These are phyloP conservation scores for Camarhynchus parvulus DNA, from an alignment of 2,113 vertebrate genomes.

Conservation along the genomic window DNA sequence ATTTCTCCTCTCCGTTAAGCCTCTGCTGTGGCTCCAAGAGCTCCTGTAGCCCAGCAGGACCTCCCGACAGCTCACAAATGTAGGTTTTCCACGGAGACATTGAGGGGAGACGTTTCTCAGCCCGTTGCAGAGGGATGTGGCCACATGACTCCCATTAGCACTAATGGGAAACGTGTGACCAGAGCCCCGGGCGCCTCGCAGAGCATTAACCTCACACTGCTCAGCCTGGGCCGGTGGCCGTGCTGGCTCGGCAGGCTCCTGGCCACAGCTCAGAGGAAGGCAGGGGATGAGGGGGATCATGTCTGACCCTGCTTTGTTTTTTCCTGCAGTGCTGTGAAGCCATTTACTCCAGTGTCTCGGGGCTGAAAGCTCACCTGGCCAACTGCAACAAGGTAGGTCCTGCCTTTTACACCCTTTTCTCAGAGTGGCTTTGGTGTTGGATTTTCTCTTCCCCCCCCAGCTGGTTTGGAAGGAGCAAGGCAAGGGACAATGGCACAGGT, in stretches of 20 bases:
- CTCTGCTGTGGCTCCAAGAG: constrained; percentile 33
- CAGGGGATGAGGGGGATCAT: not conserved
- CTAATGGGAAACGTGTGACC: constrained; percentile 62
- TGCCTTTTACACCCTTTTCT: not conserved
- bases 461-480: not conserved
- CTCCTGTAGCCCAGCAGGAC: constrained; percentile 61
- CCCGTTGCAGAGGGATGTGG: not conserved
- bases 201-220: constrained; percentile 33
- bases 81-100: not conserved
- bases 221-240: not conserved
- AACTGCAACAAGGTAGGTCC: constrained; percentile 93
- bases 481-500: not conserved
- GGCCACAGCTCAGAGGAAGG: not conserved
- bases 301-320: not conserved
- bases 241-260: not conserved
- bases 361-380: constrained; percentile 94
- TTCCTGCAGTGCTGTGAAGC: constrained; percentile 90
- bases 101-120: constrained; percentile 15
- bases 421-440: not conserved
- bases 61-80: not conserved
- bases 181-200: not conserved
- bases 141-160: constrained; percentile 49
- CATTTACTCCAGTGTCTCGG: constrained; percentile 97
- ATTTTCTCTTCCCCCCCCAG: not conserved
- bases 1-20: not conserved